These are phyloP conservation scores for Hyaena hyaena DNA, from an alignment of 2,113 vertebrate species.

Conservation along the genomic window DNA sequence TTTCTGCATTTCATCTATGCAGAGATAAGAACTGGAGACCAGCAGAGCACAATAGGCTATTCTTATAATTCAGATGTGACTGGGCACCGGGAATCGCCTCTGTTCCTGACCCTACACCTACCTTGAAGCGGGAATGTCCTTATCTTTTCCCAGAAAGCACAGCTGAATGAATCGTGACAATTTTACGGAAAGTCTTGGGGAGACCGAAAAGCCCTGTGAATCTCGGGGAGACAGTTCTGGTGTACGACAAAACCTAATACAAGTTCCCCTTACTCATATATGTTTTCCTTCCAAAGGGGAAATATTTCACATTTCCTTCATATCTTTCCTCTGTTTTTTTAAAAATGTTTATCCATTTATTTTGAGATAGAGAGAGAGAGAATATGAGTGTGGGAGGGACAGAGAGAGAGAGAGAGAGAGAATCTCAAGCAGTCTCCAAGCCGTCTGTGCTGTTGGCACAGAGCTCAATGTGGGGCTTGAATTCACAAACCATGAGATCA, in stretches of 20 bases:
- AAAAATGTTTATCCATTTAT: too few relatives aligned
- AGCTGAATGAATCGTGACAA: slow-evolving; percentile 52
- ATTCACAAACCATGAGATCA: too few relatives aligned
- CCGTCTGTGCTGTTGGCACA: too few relatives aligned
- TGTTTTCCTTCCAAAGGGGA: background rate
- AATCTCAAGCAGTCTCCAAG: too few relatives aligned
- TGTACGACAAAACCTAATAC: slow-evolving; percentile 56
- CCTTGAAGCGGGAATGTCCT: slow-evolving; percentile 37
- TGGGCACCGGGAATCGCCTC: background rate
- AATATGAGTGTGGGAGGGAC: too few relatives aligned
- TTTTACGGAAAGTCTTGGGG: slow-evolving; percentile 46
- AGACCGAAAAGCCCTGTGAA: slow-evolving; percentile 20
- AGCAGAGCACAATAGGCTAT: slow-evolving; percentile 64
- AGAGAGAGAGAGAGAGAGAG: too few relatives aligned
- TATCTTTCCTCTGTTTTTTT: background rate
- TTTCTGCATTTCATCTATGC: slow-evolving; percentile 55
- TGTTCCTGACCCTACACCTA: slow-evolving; percentile 70
- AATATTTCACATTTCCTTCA: slow-evolving; percentile 34
- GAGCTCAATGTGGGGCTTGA: too few relatives aligned
- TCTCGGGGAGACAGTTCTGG: slow-evolving; percentile 38
- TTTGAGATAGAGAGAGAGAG: too few relatives aligned
- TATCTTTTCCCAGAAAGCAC: slow-evolving; percentile 44
- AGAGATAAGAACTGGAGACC: slow-evolving; percentile 70
- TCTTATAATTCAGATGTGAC: slow-evolving; percentile 54
- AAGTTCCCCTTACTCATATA: slow-evolving; percentile 1